Conservation (phyloP, 2,113 vertebrate species). For the Leucosticte australis region DNA sequence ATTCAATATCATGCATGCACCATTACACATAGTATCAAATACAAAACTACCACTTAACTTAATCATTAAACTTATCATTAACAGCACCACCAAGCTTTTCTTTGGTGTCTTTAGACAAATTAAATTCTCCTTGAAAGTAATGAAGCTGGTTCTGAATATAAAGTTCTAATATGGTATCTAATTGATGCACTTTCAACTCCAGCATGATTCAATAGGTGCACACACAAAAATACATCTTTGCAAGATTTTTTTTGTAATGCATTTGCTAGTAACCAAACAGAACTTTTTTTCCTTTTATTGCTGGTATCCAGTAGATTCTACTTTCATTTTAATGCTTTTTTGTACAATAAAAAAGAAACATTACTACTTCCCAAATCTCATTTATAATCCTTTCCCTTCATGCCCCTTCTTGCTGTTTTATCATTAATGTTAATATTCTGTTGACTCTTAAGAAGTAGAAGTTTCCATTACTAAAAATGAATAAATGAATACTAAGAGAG, state of each 20-base stretch:
- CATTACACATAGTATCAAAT: background rate
- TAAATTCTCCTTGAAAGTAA: background rate
- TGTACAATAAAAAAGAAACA: slow-evolving; percentile 9
- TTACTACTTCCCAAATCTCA: slow-evolving; percentile 26
- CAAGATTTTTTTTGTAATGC: background rate
- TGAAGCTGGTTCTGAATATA: background rate
- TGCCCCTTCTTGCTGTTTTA: slow-evolving; percentile 35
- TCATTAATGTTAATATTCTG: slow-evolving; percentile 62
- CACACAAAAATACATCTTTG: background rate
- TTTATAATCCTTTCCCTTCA: slow-evolving; percentile 40
- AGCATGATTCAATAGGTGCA: background rate
- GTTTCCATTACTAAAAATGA: slow-evolving; percentile 46
- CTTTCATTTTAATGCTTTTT: background rate
- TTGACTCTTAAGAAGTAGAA: slow-evolving; percentile 36
- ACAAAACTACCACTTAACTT: background rate
- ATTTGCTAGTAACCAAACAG: background rate
- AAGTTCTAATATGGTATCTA: background rate
- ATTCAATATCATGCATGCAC: background rate
- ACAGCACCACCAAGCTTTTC: background rate
- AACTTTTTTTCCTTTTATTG: background rate
- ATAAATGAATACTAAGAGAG: slow-evolving; percentile 66
- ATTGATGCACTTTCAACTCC: background rate
- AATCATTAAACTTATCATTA: background rate
- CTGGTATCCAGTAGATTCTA: background rate
- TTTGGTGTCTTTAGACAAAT: background rate